phyloP scores from a whole-genome alignment of 2,797 vertebrate species.

The Gallinago stenura region DNA sequence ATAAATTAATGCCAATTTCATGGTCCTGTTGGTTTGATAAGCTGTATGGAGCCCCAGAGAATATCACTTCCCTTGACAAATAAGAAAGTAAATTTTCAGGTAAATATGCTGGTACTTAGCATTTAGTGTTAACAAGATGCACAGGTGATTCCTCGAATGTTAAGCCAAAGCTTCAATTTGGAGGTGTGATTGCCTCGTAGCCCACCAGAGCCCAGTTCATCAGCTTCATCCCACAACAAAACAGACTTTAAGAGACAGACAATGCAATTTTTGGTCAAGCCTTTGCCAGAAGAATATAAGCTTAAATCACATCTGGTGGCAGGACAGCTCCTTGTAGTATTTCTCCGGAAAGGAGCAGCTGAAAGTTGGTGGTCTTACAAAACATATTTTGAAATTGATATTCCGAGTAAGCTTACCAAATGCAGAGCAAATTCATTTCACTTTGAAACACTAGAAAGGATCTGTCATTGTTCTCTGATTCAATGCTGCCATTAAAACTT shows the following conservation, averaged over 20 bases:
- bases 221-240: not conserved
- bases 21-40: not conserved
- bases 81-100: not conserved
- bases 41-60: not conserved
- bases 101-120: not conserved
- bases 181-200: accelerated
- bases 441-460: not conserved
- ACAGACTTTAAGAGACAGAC: not conserved
- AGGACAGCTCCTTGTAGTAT: not conserved
- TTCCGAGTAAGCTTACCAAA: constrained; percentile 34
- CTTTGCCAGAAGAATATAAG: not conserved
- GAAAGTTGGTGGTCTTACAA: not conserved
- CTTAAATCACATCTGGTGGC: not conserved
- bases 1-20: not conserved
- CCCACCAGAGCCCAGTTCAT: not conserved
- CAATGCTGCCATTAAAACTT: constrained; percentile 43
- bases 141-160: accelerated
- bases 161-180: not conserved
- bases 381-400: not conserved
- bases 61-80: not conserved
- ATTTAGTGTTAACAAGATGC: not conserved
- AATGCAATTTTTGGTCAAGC: not conserved
- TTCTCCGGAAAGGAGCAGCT: not conserved
- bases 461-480: constrained; percentile 33
- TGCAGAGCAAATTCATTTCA: constrained; percentile 8